Evolutionary conservation across 2,797 vertebrate genomes (phyloP).

Genomic region (Cyprinella venusta): DNA sequence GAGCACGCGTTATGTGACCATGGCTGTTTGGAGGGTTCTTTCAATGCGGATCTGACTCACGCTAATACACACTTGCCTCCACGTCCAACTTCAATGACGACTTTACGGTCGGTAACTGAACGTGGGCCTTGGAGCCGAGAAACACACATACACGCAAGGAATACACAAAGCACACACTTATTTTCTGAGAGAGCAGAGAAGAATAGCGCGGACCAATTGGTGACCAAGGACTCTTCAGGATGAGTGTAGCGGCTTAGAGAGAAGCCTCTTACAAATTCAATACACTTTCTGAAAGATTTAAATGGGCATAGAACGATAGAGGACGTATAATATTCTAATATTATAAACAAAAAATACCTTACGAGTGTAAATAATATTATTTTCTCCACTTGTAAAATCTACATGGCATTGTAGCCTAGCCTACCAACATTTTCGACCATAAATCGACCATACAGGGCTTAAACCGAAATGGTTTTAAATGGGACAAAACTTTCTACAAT

Average conservation of each 20-base stretch:
- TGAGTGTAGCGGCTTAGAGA: slow-evolving; percentile 25
- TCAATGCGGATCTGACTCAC: slow-evolving; percentile 57
- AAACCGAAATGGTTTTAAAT: not conserved
- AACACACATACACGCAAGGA: slow-evolving; percentile 31
- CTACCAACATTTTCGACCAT: not conserved
- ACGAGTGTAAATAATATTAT: not conserved
- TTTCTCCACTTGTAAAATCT: not conserved
- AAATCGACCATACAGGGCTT: not conserved
- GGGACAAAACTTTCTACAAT: not conserved
- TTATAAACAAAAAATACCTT: not conserved
- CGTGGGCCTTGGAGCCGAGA: slow-evolving; percentile 58
- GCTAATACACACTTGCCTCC: slow-evolving; percentile 45
- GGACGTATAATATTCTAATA: not conserved
- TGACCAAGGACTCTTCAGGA: slow-evolving; percentile 38
- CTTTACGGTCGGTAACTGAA: not conserved
- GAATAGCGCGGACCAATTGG: slow-evolving; percentile 20
- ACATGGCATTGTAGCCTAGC: too few species aligned
- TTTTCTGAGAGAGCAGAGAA: not conserved
- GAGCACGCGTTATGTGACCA: slow-evolving; percentile 50
- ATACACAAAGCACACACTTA: slow-evolving; percentile 42
- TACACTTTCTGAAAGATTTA: slow-evolving; percentile 30
- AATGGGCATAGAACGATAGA: slow-evolving; percentile 10
- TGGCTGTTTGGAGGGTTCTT: slow-evolving; percentile 64
- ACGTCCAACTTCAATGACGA: slow-evolving; percentile 62
- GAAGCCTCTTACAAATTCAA: slow-evolving; percentile 33